Percentiles rank a stretch among this genome's conserved stretches.
Conservation (phyloP, 2,113 vertebrate species). For the Cyprinodon variegatus region DNA sequence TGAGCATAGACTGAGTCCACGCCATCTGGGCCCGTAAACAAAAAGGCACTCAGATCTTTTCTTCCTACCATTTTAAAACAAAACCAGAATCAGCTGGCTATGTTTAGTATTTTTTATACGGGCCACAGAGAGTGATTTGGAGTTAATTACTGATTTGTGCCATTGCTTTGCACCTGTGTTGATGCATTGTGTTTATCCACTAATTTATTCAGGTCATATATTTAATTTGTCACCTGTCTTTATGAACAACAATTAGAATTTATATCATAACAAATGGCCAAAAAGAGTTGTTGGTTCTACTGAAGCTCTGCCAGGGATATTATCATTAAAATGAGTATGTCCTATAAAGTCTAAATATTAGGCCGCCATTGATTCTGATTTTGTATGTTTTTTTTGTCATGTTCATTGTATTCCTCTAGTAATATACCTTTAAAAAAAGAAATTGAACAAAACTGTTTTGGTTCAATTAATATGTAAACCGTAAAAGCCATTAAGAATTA, state of each 20-base stretch:
- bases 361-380: no score
- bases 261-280: background rate
- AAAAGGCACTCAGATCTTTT: conserved; percentile 1
- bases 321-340: background rate
- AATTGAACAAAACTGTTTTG: no score
- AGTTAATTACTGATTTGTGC: background rate
- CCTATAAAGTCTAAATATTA: background rate
- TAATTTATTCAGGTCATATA: conserved; percentile 2
- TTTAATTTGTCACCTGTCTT: background rate
- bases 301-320: background rate
- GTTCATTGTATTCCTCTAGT: no score
- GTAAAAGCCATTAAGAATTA: no score
- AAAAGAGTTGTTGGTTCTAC: background rate
- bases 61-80: background rate
- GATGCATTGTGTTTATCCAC: background rate
- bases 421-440: no score
- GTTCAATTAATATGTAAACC: no score
- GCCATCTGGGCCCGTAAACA: background rate
- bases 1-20: background rate
- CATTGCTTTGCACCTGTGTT: background rate
- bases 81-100: background rate
- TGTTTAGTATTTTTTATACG: background rate
- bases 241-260: background rate
- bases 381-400: no score
- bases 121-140: background rate